phyloP scores from a whole-genome alignment of 1,140 invertebrate genomes.

The Aphaenogaster rudis region DNA sequence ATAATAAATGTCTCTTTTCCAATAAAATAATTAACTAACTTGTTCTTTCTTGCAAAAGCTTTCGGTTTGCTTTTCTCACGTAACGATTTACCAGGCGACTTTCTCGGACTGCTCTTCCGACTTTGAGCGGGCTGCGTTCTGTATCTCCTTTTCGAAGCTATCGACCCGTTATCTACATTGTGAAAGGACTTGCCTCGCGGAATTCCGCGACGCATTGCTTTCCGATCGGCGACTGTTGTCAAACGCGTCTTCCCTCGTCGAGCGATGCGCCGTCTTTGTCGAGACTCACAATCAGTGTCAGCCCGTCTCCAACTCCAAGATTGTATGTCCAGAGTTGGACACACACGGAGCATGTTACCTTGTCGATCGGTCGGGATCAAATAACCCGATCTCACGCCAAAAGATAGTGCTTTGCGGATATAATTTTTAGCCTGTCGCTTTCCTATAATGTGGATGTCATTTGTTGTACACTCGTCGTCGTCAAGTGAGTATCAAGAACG shows the following conservation, averaged over 20 bases:
- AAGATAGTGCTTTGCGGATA: constrained; percentile 78
- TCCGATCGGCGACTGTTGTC: neutral
- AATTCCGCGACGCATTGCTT: constrained; percentile 9
- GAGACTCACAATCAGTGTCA: constrained; percentile 35
- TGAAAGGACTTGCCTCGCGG: neutral
- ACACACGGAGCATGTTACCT: constrained; percentile 77
- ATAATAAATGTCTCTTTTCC: neutral
- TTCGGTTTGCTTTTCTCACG: neutral
- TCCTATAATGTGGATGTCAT: constrained; percentile 65
- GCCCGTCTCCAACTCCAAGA: constrained; percentile 32
- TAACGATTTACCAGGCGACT: neutral
- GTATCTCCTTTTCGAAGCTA: neutral
- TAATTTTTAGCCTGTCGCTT: constrained; percentile 78
- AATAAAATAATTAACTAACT: constrained; percentile 9
- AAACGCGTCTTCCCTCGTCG: constrained; percentile 37
- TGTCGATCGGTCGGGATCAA: constrained; percentile 76
- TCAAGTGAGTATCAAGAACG: neutral
- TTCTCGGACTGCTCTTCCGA: neutral
- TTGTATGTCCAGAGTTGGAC: constrained; percentile 61
- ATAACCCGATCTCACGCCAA: constrained; percentile 81
- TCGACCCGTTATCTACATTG: neutral
- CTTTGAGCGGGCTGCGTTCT: neutral
- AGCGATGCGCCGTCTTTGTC: constrained; percentile 42
- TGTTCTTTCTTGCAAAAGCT: neutral
- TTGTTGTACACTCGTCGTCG: neutral